Evolutionary conservation across 2,113 vertebrate genomes (phyloP), one percentile per base, ranked within the genome.

Genomic region (Chaenocephalus aceratus): DNA sequence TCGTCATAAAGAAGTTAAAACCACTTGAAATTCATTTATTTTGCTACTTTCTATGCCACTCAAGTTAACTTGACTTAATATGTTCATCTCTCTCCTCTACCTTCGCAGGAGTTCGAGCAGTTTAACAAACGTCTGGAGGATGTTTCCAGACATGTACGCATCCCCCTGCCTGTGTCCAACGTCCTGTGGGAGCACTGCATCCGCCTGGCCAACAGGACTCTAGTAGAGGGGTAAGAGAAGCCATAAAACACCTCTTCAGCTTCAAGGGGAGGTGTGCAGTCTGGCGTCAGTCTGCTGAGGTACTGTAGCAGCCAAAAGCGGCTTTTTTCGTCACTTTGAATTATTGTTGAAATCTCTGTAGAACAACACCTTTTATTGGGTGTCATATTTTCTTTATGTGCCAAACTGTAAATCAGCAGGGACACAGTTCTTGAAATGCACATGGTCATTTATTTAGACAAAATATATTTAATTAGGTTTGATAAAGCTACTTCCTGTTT

Each of bases 181-280:
- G 97, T 99, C 75, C 96, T 99, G 64, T 99, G 98, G 98, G 98
- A 99, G 79, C 98, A 99, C 86, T 99, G 98, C 91, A 99, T 99
- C 85, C 98, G 98, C 18, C 84, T 99, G 91, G 98, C 98, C 82
- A 99, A 99, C 83, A 94, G 98, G 93, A 99, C 98, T 44, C 95
- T 99, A 1, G 98, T 99, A 6, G 98, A 99, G 91, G 98, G 98
- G 98, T 99, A 92, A 95, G 96, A 77, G 11, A 18, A 77, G 21
- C 23, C 51, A 36, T 57, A 8, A 58, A 54, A 49, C 64, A 10
- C 10, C 65, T 54, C 16, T 8, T 69, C 41, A 9, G 58, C 48
- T 0, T 56, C 4, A 61, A 9, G 12, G 16, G 13, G 26, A 15
- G 63, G 8, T 63, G 46, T 68, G 23, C 14, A 10, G 48, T 51